Conservation (phyloP, 2,797 vertebrate genomes). For the Cossypha niveicapilla region DNA sequence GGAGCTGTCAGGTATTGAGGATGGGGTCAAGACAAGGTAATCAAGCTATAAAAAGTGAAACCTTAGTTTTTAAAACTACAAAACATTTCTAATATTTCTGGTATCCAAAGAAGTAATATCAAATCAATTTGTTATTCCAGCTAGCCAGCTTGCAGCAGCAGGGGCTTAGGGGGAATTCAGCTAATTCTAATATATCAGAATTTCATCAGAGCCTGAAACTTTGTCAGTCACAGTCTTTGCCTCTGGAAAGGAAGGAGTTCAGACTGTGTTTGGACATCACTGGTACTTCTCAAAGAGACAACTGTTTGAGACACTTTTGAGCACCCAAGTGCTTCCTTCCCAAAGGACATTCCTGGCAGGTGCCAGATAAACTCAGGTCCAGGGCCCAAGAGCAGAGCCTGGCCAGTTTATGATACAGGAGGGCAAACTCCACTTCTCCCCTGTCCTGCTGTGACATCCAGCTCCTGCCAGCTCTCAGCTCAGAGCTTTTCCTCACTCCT, state of each 20-base stretch:
- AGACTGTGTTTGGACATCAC: neutral
- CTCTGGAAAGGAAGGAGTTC: neutral
- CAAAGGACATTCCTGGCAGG: neutral
- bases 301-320: accelerated
- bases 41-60: neutral
- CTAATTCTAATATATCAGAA: neutral
- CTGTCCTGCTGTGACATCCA: neutral
- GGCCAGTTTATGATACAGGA: accelerated
- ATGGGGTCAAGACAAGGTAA: neutral
- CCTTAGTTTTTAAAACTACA: neutral
- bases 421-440: neutral
- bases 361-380: neutral
- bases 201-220: neutral
- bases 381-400: neutral
- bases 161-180: neutral
- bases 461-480: neutral
- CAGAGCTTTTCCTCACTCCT: neutral
- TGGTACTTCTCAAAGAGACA: neutral
- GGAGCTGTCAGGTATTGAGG: neutral
- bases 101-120: neutral
- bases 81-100: neutral
- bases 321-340: neutral
- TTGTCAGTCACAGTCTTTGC: neutral
- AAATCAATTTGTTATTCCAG: neutral
- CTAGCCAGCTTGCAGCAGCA: neutral